Evolutionary conservation across 2,888 invertebrate species (phyloP), one percentile per base, ranked within the genome.

Genomic region (Volucella zonaria): DNA sequence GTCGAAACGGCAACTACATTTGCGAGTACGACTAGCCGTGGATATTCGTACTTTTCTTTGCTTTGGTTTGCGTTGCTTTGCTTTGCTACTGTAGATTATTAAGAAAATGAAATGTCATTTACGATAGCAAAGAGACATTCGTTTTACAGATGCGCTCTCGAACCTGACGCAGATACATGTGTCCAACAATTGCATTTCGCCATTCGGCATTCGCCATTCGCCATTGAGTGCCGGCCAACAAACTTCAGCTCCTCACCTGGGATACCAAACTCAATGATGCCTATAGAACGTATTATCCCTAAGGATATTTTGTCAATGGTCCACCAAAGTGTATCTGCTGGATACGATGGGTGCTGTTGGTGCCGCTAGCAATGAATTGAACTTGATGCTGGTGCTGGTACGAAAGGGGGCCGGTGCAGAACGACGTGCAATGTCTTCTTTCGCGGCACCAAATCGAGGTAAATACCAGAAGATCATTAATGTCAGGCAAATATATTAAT

Each of bases 391-490:
- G 31, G 31, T 31, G 31, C 31, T 31, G 31, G 31, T 31, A 6
- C 0, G 4, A 31, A 31, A 31, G 31, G 49, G 40, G 54, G 3
- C 15, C 47, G 58, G 51, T 66, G 68, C 68, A 54, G 18, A n/a
- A 58, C 31, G 31, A 31, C 58, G 64, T 18, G 62, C 81, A 73
- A 77, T 58, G 85, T 81, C 85, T 81, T 85, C 85, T 85, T 87
- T 64, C 85, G 87, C 87, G 87, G 87, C 87, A 80, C 87, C 87
- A 87, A 87, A 87, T 86, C 81, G 86, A 87, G 87, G 87, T 87
- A 87, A 87, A 87, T 87, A 87, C 86, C 87, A 87, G 87, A 87
- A 87, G 87, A 87, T 87, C 87, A 87, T 87, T 87, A 87, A 87
- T 86, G 87, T 87, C 87, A 87, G 87, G 87, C 87, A 87, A 87